Evolutionary conservation across 2,797 vertebrate species (phyloP), one percentile per base, ranked within the genome.

Genomic region (Karalla daura): DNA sequence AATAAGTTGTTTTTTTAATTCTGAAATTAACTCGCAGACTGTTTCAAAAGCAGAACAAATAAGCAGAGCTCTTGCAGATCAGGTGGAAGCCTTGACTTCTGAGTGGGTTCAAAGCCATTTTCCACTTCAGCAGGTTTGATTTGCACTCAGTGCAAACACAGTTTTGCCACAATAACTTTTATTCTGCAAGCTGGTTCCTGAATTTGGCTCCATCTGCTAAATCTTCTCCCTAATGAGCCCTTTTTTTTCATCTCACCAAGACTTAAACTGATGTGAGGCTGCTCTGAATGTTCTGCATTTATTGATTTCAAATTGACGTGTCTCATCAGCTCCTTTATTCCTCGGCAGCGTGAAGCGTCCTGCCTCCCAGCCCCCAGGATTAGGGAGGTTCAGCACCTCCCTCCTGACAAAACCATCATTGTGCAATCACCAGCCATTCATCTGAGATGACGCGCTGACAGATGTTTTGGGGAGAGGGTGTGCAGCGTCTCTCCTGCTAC

Each of bases 381-480:
- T 30, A 50, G 81, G 36, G n/a, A 47, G 63, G 59, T 50, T 55
- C 15, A 11, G 49, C 67, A 37, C 59, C 66, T 28, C n/a, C 83
- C 63, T 54, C 68, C 49, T 78, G 78, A 84, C 83, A 88, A 80
- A 87, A 30, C 30, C 62, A 45, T 84, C 68, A 73, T 74, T 68
- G 72, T 79, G 56, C 81, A 88, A 88, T 90, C 76, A 87, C 63
- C n/a, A 18, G 59, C 68, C 66, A 85, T 91, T 91, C 80, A 81
- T 90, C 78, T 71, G 3, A 63, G 66, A 74, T 84, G 85, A 86
- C 82, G 65, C 13, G 40, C 25, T 62, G 82, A 69, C 86, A 91
- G 86, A 89, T 91, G 88, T 84, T 87, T 74, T 55, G 70, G 65
- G 60, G 80, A 83, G 64, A 75, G 66, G 60, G 40, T 69, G 69